Evolutionary conservation across 2,113 vertebrate genomes (phyloP), one percentile per base, ranked within the genome.

Genomic region (Rallus limicola): DNA sequence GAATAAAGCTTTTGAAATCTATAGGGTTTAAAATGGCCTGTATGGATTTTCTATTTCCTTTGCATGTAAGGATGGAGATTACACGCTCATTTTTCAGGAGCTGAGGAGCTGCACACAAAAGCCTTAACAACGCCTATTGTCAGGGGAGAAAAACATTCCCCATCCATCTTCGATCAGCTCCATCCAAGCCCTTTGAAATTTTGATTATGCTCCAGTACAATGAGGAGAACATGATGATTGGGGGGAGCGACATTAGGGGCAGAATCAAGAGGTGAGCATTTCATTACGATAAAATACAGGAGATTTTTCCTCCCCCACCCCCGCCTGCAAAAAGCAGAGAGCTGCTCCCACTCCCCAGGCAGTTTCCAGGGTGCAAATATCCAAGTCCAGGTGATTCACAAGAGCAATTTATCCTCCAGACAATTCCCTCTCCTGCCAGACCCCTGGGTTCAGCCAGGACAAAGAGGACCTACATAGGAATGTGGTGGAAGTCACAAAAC

Each of bases 71-170:
- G n/a, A 75, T 69, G 91, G 92, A 95, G 97, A 98, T 95, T 97
- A 90, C 96, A 91, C 14, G 40, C 97, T 96, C 89, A 80, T 97
- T 89, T 96, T 38, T 88, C 88, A 34, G 87, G 65, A 93, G 91
- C 94, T 24, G 28, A 91, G 88, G 87, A 91, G 85, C 85, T 28
- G 80, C 82, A 4, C 92, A 98, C 97, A 98, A 98, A 98, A 97
- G 97, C 95, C 31, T 90, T 98, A 97, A 98, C 97, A 92, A 98
- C 53, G 88, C 83, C 97, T 97, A 98, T 98, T 98, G 97, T 98
- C 89, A 94, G 81, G 70, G 84, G 79, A 96, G 87, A 97, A 97
- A 94, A 94, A 86, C 78, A 92, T 60, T 56, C 72, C 88, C 74
- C 88, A 82, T 62, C 58, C 67, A n/a, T 53, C 96, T 97, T 83